Evolutionary conservation across 2,797 vertebrate species (phyloP), one percentile per base, ranked within the genome.

Genomic region (Loris lydekkerianus): DNA sequence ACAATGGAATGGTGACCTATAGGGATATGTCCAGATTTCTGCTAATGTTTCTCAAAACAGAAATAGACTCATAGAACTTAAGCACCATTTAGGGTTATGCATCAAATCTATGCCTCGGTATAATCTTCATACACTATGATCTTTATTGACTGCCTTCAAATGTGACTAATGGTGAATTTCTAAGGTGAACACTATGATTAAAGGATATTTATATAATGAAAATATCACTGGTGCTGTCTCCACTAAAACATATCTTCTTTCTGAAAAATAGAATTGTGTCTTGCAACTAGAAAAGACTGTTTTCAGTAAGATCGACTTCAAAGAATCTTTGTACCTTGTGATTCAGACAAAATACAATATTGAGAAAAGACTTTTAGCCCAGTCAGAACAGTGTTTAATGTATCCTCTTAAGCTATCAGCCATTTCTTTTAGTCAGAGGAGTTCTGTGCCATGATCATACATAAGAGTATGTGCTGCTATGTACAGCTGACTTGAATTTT

Each of bases 141-240:
- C 84, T 96, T 72, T 89, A 73, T 27, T 97, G 95, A 43, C 27
- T 83, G n/a, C 23, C 43, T 89, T 89, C 53, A 56, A n/a, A 86
- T 96, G 76, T 96, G 96, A 88, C 58, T 27, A 81, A 58, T 67
- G 61, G 53, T 87, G 80, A 49, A 18, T 95, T 96, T 97, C 77
- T 89, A n/a, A 69, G n/a, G 86, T 96, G 76, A 88, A 82, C 75
- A 27, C 90, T 94, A 11, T 46, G 84, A 69, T 65, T 67, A 89
- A 88, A 97, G 31, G 56, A 46, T 31, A 18, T 91, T 92, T 92
- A 21, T 86, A 13, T 78, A 82, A 34, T 84, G 63, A 61, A 89
- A 91, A 76, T 67, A 77, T 56, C 58, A 37, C 46, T 58, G 37
- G 43, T 67, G 31, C 61, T 92, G 25, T 86, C 63, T 9, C 63